These are phyloP conservation scores for Craniophora ligustri DNA, from an alignment of 2,888 invertebrate species.

Conservation along the genomic window DNA sequence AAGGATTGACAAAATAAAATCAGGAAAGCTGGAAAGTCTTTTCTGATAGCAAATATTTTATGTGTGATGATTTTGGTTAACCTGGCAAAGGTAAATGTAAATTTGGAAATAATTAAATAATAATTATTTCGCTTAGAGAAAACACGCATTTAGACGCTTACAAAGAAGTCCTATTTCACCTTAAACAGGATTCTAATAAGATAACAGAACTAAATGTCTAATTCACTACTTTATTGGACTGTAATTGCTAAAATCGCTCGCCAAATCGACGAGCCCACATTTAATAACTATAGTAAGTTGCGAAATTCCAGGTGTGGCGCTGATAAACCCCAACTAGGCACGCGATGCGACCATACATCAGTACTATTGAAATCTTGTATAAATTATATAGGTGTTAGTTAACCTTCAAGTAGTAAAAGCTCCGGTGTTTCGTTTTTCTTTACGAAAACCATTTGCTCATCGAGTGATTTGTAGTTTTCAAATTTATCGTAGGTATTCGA, in stretches of 20 bases:
- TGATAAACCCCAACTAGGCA: conserved; percentile 64
- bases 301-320: conserved; percentile 71
- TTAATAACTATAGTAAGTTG: conserved; percentile 59
- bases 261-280: conserved; percentile 35
- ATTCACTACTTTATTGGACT: conserved; percentile 38
- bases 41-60: conserved; percentile 12
- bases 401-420: conserved; percentile 55
- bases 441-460: conserved; percentile 58
- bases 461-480: conserved; percentile 56
- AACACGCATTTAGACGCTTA: too few relatives aligned
- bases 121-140: too few relatives aligned
- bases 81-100: neutral
- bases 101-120: too few relatives aligned
- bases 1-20: conserved; percentile 10
- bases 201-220: conserved; percentile 31
- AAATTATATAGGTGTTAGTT: conserved; percentile 44
- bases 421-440: conserved; percentile 49
- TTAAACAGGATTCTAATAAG: conserved; percentile 13
- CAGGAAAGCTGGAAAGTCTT: neutral
- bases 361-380: conserved; percentile 52
- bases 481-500: conserved; percentile 51
- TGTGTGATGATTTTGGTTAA: neutral
- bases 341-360: conserved; percentile 74
- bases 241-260: conserved; percentile 42
- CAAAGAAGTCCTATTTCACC: neutral